Base-by-base conservation (phyloP, 2,888 invertebrate genomes). In the Pteria penguin region DNA sequence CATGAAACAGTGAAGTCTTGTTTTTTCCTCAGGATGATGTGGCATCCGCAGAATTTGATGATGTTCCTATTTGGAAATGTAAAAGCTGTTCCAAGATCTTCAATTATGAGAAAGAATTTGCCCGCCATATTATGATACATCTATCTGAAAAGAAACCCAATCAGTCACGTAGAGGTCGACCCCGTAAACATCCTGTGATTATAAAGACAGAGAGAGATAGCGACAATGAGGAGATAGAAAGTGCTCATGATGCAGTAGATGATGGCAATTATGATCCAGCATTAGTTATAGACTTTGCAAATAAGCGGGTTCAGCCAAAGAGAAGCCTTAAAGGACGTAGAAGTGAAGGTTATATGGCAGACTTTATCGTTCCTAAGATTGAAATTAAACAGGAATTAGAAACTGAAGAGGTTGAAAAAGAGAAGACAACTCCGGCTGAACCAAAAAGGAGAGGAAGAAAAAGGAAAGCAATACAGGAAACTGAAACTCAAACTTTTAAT, bases 91-190 rank as follows among this genome's bases (percentile, higher is more conserved):
- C 77, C 0, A 68, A 82, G 32, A 76, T 67, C 2, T 87, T 87
- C 62, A 68, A 73, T 1, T 79, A 79, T 1, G 84, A 85, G 63
- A 79, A 82, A 14, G 78, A 79, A 2, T 82, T 88, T 74, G 88
- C 85, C 1, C 81, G 83, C 29, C 88, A 88, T 75, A 78, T 88
- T 0, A 65, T 86, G 22, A 83, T 81, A 18, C 88, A 88, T 60
- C 74, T 88, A 1, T 74, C 84, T 4, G 27, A 18, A 4, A 26
- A 22, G 18, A 66, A 58, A 4, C 55, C 61, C 3, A 26, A 61
- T 36, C 32, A 31, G 22, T 33, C 54, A 27, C 24, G 36, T 4
- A 27, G 36, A 63, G 67, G 68, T 45, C 70, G 68, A n/a, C 66
- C 67, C 3, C 68, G 24, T 14, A 60, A 60, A 27, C 18, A 60